Evolutionary conservation across 2,113 vertebrate genomes (phyloP).

Genomic region (Eubucco bourcierii): DNA sequence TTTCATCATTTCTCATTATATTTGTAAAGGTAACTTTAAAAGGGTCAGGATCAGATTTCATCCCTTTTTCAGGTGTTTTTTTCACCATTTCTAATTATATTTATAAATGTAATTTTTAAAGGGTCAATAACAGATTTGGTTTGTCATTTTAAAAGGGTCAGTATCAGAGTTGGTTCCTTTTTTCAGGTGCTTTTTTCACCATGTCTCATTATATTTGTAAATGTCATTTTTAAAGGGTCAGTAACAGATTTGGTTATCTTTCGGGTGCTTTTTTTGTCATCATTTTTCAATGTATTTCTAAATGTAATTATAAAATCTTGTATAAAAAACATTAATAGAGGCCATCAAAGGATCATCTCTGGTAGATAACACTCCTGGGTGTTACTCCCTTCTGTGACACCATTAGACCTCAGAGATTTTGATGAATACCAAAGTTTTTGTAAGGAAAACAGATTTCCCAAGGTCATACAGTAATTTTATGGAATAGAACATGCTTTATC

Average conservation of each 20-base stretch:
- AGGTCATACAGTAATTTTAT: background rate
- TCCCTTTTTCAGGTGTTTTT: too few species aligned
- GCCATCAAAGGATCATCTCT: conserved; percentile 30
- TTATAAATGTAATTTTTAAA: too few species aligned
- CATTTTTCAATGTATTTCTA: conserved; percentile 57
- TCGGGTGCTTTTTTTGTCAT: background rate
- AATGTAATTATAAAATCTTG: conserved; percentile 45
- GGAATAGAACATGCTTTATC: background rate
- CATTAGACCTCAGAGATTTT: conserved; percentile 3
- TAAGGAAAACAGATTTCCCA: conserved; percentile 26
- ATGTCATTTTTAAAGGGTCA: too few species aligned
- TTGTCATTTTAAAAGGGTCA: too few species aligned
- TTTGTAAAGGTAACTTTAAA: conserved; percentile 19
- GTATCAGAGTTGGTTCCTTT: too few species aligned
- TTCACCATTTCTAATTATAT: too few species aligned
- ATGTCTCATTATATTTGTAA: too few species aligned
- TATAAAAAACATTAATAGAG: conserved; percentile 25
- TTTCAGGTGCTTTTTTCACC: too few species aligned
- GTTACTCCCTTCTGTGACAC: background rate
- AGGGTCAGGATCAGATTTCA: too few species aligned
- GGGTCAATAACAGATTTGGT: too few species aligned
- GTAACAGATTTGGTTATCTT: background rate
- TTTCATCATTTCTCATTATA: conserved; percentile 35
- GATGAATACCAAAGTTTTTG: background rate
- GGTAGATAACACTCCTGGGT: background rate